These are phyloP conservation scores for Platycheirus albimanus DNA, from an alignment of 2,888 invertebrate species.

Conservation along the genomic window DNA sequence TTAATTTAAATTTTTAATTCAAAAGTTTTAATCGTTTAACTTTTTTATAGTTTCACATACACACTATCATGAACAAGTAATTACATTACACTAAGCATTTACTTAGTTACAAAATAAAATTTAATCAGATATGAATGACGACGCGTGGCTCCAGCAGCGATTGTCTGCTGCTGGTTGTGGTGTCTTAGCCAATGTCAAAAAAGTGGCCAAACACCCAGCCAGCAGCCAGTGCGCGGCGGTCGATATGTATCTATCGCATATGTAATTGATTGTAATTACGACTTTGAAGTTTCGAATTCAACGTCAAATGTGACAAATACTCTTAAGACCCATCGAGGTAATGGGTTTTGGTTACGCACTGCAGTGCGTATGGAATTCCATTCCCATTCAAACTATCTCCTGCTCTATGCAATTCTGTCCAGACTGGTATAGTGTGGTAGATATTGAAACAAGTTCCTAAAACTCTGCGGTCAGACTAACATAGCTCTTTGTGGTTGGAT, in stretches of 20 bases:
- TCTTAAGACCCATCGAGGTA: conserved; percentile 52
- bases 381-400: conserved; percentile 27
- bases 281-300: conserved; percentile 55
- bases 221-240: background rate
- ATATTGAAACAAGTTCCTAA: conserved; percentile 47
- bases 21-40: background rate
- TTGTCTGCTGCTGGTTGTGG: background rate
- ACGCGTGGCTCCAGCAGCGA: background rate
- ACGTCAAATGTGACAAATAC: conserved; percentile 68
- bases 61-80: conserved; percentile 17
- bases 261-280: conserved; percentile 60
- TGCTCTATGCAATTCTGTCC: background rate
- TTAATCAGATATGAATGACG: conserved; percentile 1
- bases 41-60: background rate
- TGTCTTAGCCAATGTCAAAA: conserved; percentile 16
- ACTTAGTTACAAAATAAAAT: conserved; percentile 4
- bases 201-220: conserved; percentile 16
- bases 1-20: background rate
- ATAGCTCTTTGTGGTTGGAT: conserved; percentile 11
- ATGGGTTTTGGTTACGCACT: conserved; percentile 57
- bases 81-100: background rate
- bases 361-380: conserved; percentile 59
- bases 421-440: conserved; percentile 1
- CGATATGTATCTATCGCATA: conserved; percentile 36
- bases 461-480: conserved; percentile 4